Percentiles rank a stretch among this genome's conserved stretches.
Conservation (phyloP, 1,140 invertebrate genomes). For the Drosophila tsacasi region DNA sequence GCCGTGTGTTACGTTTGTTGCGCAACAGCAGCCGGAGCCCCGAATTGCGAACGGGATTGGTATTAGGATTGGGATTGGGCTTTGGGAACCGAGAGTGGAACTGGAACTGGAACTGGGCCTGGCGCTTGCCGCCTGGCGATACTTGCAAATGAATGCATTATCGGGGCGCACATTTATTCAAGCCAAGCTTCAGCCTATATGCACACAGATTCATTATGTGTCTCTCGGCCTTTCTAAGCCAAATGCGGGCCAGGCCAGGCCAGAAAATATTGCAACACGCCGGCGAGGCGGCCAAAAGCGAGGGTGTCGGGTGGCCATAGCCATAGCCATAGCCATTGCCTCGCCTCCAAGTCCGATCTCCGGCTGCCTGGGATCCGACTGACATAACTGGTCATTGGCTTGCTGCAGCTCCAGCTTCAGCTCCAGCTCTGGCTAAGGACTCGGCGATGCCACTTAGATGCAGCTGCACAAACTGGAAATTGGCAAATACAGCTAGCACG, state of each 20-base stretch:
- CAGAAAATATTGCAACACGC: constrained; percentile 80
- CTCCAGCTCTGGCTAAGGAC: constrained; percentile 62
- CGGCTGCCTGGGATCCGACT: constrained; percentile 65
- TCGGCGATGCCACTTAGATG: constrained; percentile 64
- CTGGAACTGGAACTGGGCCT: constrained; percentile 45
- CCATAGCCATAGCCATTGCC: constrained; percentile 27
- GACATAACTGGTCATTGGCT: constrained; percentile 83
- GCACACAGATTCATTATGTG: constrained; percentile 52
- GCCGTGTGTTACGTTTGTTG: constrained; percentile 73
- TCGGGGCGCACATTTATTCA: constrained; percentile 30
- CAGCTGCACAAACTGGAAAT: constrained; percentile 82
- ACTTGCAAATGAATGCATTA: constrained; percentile 62
- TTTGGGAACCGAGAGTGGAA: constrained; percentile 23
- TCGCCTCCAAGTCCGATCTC: constrained; percentile 40
- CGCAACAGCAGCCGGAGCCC: constrained; percentile 63
- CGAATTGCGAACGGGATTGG: constrained; percentile 39
- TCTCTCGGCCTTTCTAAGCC: constrained; percentile 70
- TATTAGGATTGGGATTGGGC: constrained; percentile 22
- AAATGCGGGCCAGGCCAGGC: constrained; percentile 69
- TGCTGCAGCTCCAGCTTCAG: constrained; percentile 43
- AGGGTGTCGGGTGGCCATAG: constrained; percentile 75
- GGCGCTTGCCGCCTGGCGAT: constrained; percentile 26
- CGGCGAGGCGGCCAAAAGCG: constrained; percentile 68
- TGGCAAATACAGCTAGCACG: constrained; percentile 74
- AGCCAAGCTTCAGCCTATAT: constrained; percentile 25